A percentile compares a stretch with the other conserved stretches of the same genome.
These are phyloP conservation scores for Carollia perspicillata DNA, from an alignment of 2,113 vertebrate species.

Conservation along the genomic window DNA sequence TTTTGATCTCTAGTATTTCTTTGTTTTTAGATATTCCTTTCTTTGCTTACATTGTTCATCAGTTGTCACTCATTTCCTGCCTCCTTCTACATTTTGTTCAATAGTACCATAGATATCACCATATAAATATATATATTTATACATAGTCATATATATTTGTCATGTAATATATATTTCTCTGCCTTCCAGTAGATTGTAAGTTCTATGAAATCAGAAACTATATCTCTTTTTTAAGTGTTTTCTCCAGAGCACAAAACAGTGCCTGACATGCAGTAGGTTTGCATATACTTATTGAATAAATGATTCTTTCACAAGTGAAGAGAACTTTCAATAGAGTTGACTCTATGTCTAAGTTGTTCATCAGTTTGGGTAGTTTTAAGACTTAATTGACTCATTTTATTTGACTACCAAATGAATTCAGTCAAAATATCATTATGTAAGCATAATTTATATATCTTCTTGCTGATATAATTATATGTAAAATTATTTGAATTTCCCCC, in stretches of 20 bases:
- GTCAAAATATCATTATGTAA: background rate
- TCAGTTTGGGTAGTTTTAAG: background rate
- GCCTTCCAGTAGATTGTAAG: background rate
- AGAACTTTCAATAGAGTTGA: background rate
- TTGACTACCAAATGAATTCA: constrained; percentile 9
- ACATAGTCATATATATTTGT: background rate
- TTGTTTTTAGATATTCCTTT: background rate
- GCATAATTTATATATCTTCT: background rate
- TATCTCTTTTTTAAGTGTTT: background rate
- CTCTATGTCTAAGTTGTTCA: background rate
- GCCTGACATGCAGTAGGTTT: background rate
- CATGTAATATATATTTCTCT: background rate
- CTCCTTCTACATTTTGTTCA: background rate
- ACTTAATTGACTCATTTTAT: background rate
- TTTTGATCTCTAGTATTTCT: background rate
- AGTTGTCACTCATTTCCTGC: background rate
- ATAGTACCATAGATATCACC: background rate
- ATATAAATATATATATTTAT: background rate
- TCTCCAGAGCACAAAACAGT: background rate
- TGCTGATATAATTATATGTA: background rate
- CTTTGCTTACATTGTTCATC: background rate
- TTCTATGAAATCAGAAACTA: background rate
- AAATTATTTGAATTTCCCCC: background rate
- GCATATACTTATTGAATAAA: background rate
- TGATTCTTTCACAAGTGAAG: background rate